Evolutionary conservation across 2,888 invertebrate species (phyloP).

Genomic region (Blastobasis adustella): DNA sequence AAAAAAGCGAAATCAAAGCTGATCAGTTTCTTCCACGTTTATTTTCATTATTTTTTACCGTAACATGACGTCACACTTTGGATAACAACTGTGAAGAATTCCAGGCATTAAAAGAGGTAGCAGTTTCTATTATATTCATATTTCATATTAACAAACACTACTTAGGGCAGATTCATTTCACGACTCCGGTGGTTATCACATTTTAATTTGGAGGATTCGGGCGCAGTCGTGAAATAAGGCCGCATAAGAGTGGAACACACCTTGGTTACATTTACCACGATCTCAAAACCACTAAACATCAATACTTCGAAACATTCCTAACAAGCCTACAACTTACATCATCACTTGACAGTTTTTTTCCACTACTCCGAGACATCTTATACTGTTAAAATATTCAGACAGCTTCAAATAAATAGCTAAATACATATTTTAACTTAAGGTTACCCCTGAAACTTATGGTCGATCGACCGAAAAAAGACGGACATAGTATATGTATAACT

Average conservation of each 20-base stretch:
- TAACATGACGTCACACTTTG: neutral
- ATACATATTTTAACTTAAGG: too few species aligned
- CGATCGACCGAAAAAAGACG: too few species aligned
- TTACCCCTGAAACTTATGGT: too few species aligned
- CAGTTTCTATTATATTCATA: slow-evolving; percentile 30
- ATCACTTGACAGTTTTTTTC: too few species aligned
- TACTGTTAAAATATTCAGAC: too few species aligned
- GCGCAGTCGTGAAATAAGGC: neutral
- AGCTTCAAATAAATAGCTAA: too few species aligned
- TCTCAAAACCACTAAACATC: slow-evolving; percentile 35
- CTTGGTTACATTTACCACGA: slow-evolving; percentile 28
- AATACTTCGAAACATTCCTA: slow-evolving; percentile 23
- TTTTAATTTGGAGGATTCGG: neutral
- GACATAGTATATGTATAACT: too few species aligned
- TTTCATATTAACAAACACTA: neutral
- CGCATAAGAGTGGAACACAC: slow-evolving; percentile 3
- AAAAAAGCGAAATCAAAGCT: slow-evolving; percentile 6
- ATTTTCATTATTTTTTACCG: slow-evolving; percentile 23
- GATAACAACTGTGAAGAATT: slow-evolving; percentile 37
- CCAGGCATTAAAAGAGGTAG: slow-evolving; percentile 69
- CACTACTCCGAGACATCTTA: too few species aligned
- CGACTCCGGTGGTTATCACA: neutral
- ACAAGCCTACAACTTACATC: slow-evolving; percentile 13
- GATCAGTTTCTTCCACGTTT: slow-evolving; percentile 46
- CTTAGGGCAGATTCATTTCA: neutral